Percentiles rank a stretch among this genome's conserved stretches.
These are phyloP conservation scores for Oscheius onirici DNA, from an alignment of 2,888 invertebrate species.

Conservation along the genomic window DNA sequence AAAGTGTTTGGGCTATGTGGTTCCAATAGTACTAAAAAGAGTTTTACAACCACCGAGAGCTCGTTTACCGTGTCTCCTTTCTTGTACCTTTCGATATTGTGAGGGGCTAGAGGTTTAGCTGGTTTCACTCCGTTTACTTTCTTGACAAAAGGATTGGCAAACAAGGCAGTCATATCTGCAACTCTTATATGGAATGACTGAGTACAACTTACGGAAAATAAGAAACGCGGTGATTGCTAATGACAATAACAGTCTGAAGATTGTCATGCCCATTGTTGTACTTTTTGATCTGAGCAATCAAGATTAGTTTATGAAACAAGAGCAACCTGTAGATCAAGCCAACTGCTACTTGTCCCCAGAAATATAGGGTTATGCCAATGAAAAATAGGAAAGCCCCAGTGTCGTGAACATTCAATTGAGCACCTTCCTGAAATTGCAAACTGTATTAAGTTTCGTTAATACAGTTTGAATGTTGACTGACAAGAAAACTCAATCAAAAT, in stretches of 20 bases:
- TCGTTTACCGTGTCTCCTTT: slow-evolving; percentile 25
- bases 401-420: slow-evolving; percentile 79
- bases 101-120: slow-evolving; percentile 1
- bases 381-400: slow-evolving; percentile 77
- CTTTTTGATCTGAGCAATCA: slow-evolving; percentile 30
- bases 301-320: not conserved
- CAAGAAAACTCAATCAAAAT: too few relatives aligned
- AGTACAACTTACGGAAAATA: slow-evolving; percentile 33
- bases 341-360: slow-evolving; percentile 32
- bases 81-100: slow-evolving; percentile 35
- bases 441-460: not conserved
- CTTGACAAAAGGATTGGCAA: slow-evolving; percentile 33
- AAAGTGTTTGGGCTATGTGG: slow-evolving; percentile 36
- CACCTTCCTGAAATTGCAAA: slow-evolving; percentile 76
- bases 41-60: too few relatives aligned
- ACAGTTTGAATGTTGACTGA: not conserved
- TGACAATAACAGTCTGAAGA: slow-evolving; percentile 30
- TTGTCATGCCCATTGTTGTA: slow-evolving; percentile 24
- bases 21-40: slow-evolving; percentile 38
- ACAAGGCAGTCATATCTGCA: slow-evolving; percentile 35
- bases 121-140: slow-evolving; percentile 32
- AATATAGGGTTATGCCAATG: slow-evolving; percentile 39
- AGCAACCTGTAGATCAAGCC: slow-evolving; percentile 22
- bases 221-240: slow-evolving; percentile 24
- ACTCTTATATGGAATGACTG: not conserved